Evolutionary conservation across 2,888 invertebrate species (phyloP), one percentile per base, ranked within the genome.

Genomic region (Linnaemya vulpina): DNA sequence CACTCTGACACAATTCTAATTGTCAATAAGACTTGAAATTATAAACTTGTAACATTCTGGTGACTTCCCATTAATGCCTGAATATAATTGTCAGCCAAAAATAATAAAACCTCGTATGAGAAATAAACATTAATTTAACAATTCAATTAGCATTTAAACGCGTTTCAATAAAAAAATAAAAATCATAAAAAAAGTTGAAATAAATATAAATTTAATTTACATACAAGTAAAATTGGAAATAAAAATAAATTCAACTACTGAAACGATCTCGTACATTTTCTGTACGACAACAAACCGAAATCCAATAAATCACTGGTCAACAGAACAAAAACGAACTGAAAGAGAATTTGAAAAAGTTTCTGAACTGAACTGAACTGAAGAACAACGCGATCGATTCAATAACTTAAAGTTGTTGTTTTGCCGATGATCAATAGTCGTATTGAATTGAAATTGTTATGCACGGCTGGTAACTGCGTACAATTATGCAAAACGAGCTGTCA

Each of bases 1-100:
- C 89, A 67, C 88, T n/a, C n/a, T 90, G 89, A 89, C 90, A 90
- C 88, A 89, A 89, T 90, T 90, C 89, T 90, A 88, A 90, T 90
- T 89, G 89, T 89, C 89, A 89, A 90, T 90, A 90, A 90, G 89
- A 88, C 78, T 74, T 70, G 65, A 86, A 83, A 86, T 76, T 78
- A 78, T 65, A 65, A 65, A 38, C 51, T 78, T 74, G 82, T 71
- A 51, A 62, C 35, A 46, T 65, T 78, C 74, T 58, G 30, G 25
- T 9, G 60, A 38, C 75, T 82, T 82, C 82, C 67, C 85, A 82
- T 82, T 70, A 75, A 46, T 58, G 71, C 58, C 35, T 51, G n/a
- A 55, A 49, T 40, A 51, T 46, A 13, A 38, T 53, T 65, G 70
- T 58, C 38, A 51, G 17, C 30, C 35, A 35, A 35, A 60, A 60